Evolutionary conservation across 2,113 vertebrate species (phyloP).

Genomic region (Laterallus jamaicensis): DNA sequence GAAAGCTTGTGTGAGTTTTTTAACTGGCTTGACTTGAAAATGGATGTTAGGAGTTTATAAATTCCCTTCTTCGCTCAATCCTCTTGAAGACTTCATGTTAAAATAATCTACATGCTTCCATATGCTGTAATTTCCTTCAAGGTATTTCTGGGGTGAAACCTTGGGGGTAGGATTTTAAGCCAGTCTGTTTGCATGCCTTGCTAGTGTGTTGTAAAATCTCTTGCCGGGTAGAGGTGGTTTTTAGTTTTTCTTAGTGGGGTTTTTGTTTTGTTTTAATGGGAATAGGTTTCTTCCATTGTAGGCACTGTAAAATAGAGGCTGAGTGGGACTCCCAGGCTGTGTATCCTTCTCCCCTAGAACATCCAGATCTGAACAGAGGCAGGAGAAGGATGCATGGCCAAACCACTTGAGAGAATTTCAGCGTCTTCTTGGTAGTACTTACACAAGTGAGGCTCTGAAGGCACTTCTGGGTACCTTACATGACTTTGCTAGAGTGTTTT

Average conservation of each 20-base stretch:
- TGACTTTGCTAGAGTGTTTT: not conserved
- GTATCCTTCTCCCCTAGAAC: not conserved
- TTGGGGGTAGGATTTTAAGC: not conserved
- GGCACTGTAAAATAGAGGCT: not conserved
- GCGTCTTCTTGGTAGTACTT: not conserved
- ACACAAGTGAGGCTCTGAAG: not conserved
- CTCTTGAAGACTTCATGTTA: not conserved
- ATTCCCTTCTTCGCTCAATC: not conserved
- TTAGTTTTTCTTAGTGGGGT: not conserved
- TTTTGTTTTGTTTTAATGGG: not conserved
- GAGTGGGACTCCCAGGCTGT: accelerated
- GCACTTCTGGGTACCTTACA: not conserved
- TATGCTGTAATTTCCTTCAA: not conserved
- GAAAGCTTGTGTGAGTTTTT: not conserved
- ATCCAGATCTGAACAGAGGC: not conserved
- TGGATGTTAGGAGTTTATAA: not conserved
- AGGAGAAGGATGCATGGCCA: not conserved
- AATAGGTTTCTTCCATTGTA: not conserved
- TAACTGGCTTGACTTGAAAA: not conserved
- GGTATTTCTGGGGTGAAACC: not conserved
- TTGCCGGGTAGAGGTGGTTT: not conserved
- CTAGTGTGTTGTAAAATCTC: not conserved
- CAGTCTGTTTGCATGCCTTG: not conserved
- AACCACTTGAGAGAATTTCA: not conserved
- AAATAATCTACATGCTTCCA: not conserved